These are phyloP conservation scores for Clostera curtula DNA, from an alignment of 2,888 invertebrate species.

Conservation along the genomic window DNA sequence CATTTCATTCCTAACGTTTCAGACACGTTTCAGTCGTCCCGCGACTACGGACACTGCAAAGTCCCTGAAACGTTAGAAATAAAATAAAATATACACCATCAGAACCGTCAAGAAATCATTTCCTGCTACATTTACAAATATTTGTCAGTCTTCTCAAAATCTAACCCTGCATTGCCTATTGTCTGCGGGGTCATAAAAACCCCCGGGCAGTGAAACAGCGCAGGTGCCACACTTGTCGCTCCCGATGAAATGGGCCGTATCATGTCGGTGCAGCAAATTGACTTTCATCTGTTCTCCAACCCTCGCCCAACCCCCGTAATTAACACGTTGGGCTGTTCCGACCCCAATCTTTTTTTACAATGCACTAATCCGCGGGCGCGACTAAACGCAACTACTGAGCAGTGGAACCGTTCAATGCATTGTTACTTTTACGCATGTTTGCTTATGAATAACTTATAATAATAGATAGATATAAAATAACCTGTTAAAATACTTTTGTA, in stretches of 20 bases:
- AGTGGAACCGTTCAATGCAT: slow-evolving; percentile 42
- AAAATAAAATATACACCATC: too few species aligned
- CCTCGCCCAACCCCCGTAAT: slow-evolving; percentile 71
- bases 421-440: slow-evolving; percentile 28
- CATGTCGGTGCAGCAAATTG: slow-evolving; percentile 80
- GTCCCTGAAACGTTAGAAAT: too few species aligned
- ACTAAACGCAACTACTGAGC: slow-evolving; percentile 55
- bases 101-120: too few species aligned
- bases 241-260: slow-evolving; percentile 77
- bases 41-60: too few species aligned
- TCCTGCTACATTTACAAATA: too few species aligned
- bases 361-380: slow-evolving; percentile 70
- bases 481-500: too few species aligned
- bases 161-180: slow-evolving; percentile 30
- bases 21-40: too few species aligned
- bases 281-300: slow-evolving; percentile 71
- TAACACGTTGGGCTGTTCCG: slow-evolving; percentile 67
- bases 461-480: too few species aligned
- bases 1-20: too few species aligned
- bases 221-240: slow-evolving; percentile 73
- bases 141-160: slow-evolving; percentile 12
- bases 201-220: slow-evolving; percentile 49
- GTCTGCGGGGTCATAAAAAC: slow-evolving; percentile 47
- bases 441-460: slow-evolving; percentile 28
- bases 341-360: slow-evolving; percentile 70